These are phyloP conservation scores for Dermatophagoides farinae DNA, from an alignment of 1,140 invertebrate species.

Conservation along the genomic window DNA sequence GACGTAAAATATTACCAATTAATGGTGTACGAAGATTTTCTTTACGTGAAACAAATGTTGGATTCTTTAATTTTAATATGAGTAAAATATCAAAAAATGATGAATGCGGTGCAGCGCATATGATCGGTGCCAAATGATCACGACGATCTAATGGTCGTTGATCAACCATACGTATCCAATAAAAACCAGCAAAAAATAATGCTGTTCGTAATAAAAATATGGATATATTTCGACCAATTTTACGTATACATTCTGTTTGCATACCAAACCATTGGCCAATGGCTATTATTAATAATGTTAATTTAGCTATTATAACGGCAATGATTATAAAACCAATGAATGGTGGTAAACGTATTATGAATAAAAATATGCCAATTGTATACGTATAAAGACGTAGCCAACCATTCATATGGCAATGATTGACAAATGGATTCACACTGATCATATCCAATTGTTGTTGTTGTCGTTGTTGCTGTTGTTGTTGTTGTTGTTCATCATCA, in stretches of 20 bases:
- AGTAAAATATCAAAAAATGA: slow-evolving; percentile 2
- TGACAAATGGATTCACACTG: slow-evolving; percentile 7
- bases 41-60: background rate
- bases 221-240: background rate
- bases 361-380: background rate
- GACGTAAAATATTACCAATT: slow-evolving; percentile 1
- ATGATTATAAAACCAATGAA: background rate
- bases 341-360: background rate
- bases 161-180: slow-evolving; percentile 8
- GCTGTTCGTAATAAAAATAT: background rate
- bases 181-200: slow-evolving; percentile 8
- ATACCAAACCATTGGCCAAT: background rate
- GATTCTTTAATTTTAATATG: background rate
- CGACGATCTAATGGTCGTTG: background rate
- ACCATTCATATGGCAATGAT: background rate
- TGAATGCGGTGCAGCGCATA: background rate
- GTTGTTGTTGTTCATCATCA: no score
- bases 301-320: background rate
- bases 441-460: background rate
- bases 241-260: background rate
- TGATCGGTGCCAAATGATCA: background rate
- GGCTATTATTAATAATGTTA: background rate
- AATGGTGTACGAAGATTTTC: background rate
- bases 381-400: background rate
- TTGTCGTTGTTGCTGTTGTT: no score